Evolutionary conservation across 2,888 invertebrate species (phyloP), one percentile per base, ranked within the genome.

Genomic region (Erebia epiphron): DNA sequence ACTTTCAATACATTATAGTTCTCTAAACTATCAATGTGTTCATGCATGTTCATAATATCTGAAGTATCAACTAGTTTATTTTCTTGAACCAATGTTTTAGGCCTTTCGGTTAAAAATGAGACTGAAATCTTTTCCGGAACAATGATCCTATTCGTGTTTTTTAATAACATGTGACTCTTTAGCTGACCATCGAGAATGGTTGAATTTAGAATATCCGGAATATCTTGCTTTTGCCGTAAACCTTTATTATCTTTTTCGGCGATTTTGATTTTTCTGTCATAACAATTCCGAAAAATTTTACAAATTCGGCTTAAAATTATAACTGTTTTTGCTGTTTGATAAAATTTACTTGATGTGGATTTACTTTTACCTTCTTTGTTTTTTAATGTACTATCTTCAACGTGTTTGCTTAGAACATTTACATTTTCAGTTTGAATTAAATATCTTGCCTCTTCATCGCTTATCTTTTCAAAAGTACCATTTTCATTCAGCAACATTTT

Each of bases 401-500:
- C 56, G 8, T 65, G 58, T 46, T 56, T 46, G 16, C 61, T 65
- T 41, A 18, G 69, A 64, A 76, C 76, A 71, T 81, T 76, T 57
- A 75, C 75, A 67, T 71, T 75, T 26, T 88, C 86, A 41, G 84
- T 85, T 41, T 84, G 78, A 88, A 92, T 89, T 72, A 93, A 80
- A 62, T 83, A 71, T 72, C 89, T 89, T 41, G 91, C 93, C 79
- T 92, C 91, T 69, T 89, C 88, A 26, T 91, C 90, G 70, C 85
- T 89, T 73, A 94, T 90, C 81, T 91, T 92, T 80, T 92, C 92
- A 56, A 93, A 83, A 18, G 83, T 82, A 10, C 94, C 94, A 77
- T 94, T 94, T 81, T 94, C 94, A 75, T 88, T 91, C 13, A 94
- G 78, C 52, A 94, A 75, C 94, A 94, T 94, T 82, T 94, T 94